Evolutionary conservation across 2,888 invertebrate species (phyloP), one percentile per base, ranked within the genome.

Genomic region (Athripsodes cinereus): DNA sequence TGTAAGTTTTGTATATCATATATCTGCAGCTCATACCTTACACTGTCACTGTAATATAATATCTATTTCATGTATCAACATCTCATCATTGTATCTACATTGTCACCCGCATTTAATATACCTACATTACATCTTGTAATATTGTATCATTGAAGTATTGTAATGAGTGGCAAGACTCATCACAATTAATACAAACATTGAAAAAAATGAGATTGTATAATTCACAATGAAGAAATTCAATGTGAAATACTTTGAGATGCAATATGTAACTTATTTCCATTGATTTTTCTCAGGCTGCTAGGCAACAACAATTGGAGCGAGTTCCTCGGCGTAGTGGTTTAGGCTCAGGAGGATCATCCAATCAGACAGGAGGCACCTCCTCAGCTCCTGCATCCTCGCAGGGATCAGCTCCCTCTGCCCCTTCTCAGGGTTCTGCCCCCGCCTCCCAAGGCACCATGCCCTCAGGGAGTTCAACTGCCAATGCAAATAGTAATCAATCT

Each of bases 261-360:
- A 31, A 31, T 31, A 31, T 8, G 11, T 31, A n/a, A n/a, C n/a
- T n/a, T 26, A 26, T 34, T 48, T n/a, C 40, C 31, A n/a, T 48
- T 48, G 19, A 18, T 10, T 50, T 18, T 10, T 65, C 66, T 52
- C 75, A 88, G 87, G 89, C 88, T 69, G 88, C 89, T 63, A 85
- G 94, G 65, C 93, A 93, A 76, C 92, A 93, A 74, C 92, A 93
- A 74, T 75, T 94, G 70, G 94, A 95, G 75, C 83, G 94, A 63
- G 81, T 93, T 72, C 94, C 94, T 66, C 84, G 93, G 67, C 85
- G 94, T 67, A 86, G 86, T 67, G 87, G 86, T 67, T 89, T 87
- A 70, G 80, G 83, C 66, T 73, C 77, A 57, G 74, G 67, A 84
- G 92, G 67, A 84, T 93, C 68, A 86, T 76, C 79, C 72, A 69